Percentiles rank a stretch among this genome's conserved stretches.
phyloP scores from a whole-genome alignment of 2,888 invertebrate species.

The Euclidia mi region DNA sequence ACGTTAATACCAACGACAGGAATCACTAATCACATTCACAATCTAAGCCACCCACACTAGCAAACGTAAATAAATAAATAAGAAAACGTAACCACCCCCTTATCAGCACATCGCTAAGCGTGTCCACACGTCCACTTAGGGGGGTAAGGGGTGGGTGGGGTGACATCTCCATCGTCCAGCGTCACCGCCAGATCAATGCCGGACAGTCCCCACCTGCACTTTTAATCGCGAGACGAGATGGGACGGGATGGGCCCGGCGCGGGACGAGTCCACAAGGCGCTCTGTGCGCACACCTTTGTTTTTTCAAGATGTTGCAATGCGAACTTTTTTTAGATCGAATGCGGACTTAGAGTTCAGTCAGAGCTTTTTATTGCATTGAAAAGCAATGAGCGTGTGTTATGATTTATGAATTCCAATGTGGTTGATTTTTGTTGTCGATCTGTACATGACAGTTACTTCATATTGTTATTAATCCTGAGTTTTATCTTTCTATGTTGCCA shows the following conservation, averaged over 20 bases:
- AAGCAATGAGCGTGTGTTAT: too few relatives aligned
- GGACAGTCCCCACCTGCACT: slow-evolving; percentile 88
- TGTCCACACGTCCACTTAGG: slow-evolving; percentile 78
- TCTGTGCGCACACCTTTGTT: slow-evolving; percentile 60
- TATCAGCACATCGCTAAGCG: slow-evolving; percentile 85
- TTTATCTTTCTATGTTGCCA: too few relatives aligned
- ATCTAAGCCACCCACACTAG: slow-evolving; percentile 34
- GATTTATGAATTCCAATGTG: too few relatives aligned
- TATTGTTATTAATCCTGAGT: too few relatives aligned
- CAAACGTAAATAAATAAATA: slow-evolving; percentile 58
- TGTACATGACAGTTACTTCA: too few relatives aligned
- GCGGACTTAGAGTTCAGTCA: slow-evolving; percentile 3
- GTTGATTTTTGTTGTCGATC: neutral
- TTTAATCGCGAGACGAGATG: slow-evolving; percentile 76
- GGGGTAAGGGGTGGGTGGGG: slow-evolving; percentile 48
- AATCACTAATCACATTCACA: slow-evolving; percentile 24
- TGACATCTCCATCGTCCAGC: slow-evolving; percentile 81
- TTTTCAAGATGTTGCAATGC: slow-evolving; percentile 46
- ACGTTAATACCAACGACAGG: neutral
- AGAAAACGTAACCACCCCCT: slow-evolving; percentile 68
- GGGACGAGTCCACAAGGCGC: slow-evolving; percentile 33
- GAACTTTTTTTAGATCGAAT: slow-evolving; percentile 13
- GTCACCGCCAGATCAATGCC: slow-evolving; percentile 87
- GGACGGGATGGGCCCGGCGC: slow-evolving; percentile 45
- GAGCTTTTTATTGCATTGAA: neutral